Evolutionary conservation across 2,888 invertebrate species (phyloP).

Genomic region (Ferrisia virgata): DNA sequence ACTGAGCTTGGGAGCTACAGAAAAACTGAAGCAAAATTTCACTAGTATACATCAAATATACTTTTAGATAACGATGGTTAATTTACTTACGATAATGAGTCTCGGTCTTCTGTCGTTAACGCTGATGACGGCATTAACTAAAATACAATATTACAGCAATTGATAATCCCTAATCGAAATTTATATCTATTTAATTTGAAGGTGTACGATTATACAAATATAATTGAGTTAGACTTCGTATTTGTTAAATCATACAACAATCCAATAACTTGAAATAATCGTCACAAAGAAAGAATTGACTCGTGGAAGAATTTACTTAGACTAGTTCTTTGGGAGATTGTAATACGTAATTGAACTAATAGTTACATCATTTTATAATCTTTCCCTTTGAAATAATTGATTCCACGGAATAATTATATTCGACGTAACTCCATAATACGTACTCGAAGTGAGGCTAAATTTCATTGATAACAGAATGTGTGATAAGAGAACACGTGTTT

Average conservation of each 20-base stretch:
- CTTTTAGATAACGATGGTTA: neutral
- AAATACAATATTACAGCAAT: neutral
- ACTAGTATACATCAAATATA: neutral
- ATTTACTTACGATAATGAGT: neutral
- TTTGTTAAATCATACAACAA: neutral
- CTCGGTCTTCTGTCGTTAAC: neutral
- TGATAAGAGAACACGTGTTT: neutral
- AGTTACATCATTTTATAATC: neutral
- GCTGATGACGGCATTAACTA: neutral
- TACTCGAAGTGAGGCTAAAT: too few species aligned
- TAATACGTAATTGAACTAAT: neutral
- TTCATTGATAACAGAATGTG: neutral
- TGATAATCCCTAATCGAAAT: neutral
- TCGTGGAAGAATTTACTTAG: neutral
- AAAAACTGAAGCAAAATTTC: neutral
- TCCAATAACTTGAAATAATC: neutral
- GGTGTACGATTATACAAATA: neutral
- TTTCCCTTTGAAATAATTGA: too few species aligned
- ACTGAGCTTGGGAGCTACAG: neutral
- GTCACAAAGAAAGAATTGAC: neutral
- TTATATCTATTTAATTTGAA: constrained; percentile 2
- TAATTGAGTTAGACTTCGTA: neutral
- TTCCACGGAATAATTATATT: too few species aligned
- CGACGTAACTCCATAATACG: too few species aligned
- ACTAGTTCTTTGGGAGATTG: neutral